A percentile compares a stretch with the other conserved stretches of the same genome.
phyloP scores from a whole-genome alignment of 2,888 invertebrate genomes.

The Himalopsyche japonica region DNA sequence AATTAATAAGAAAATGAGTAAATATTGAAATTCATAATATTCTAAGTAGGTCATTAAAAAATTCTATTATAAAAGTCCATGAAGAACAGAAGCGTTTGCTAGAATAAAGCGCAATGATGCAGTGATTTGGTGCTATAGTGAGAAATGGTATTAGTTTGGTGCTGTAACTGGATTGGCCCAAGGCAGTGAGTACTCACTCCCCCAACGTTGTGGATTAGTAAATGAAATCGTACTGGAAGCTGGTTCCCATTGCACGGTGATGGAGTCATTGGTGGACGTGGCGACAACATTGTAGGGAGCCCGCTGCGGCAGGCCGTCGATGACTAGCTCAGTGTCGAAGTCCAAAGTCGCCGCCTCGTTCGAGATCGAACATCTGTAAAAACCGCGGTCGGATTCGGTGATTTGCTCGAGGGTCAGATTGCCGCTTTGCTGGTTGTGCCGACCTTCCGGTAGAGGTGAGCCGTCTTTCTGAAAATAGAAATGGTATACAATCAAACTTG shows the following conservation, averaged over 20 bases:
- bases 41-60: too few relatives aligned
- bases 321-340: constrained; percentile 77
- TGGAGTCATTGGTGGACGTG: constrained; percentile 69
- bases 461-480: constrained; percentile 64
- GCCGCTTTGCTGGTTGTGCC: constrained; percentile 69
- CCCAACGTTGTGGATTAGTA: constrained; percentile 30
- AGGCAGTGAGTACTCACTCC: constrained; percentile 21
- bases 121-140: too few relatives aligned
- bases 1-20: too few relatives aligned
- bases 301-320: constrained; percentile 86
- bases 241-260: constrained; percentile 82
- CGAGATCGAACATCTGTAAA: constrained; percentile 79
- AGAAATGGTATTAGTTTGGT: background rate
- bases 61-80: too few relatives aligned
- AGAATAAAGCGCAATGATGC: too few relatives aligned
- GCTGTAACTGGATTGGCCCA: background rate
- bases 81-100: too few relatives aligned
- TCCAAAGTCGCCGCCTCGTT: constrained; percentile 88
- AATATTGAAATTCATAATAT: too few relatives aligned
- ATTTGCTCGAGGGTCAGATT: constrained; percentile 84
- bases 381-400: constrained; percentile 83
- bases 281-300: constrained; percentile 87
- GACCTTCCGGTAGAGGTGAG: constrained; percentile 66
- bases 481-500: background rate
- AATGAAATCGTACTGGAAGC: constrained; percentile 47